Percentiles rank a stretch among this genome's conserved stretches.
Conservation (phyloP, 1,140 invertebrate genomes). For the Psilanteris sp. region DNA sequence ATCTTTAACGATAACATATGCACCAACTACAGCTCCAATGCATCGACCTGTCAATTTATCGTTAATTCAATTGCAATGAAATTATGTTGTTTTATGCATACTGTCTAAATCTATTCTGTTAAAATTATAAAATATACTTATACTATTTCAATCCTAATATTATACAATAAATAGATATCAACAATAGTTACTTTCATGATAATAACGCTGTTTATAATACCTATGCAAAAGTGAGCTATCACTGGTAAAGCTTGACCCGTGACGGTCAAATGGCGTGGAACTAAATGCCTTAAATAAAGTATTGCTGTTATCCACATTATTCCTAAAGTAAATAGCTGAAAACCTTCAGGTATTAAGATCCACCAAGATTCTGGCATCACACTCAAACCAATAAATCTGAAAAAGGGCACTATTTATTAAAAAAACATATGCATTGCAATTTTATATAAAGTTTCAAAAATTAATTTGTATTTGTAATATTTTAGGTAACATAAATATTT, state of each 20-base stretch:
- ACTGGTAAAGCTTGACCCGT: conserved; percentile 91
- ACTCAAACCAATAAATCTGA: conserved; percentile 82
- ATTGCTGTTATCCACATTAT: conserved; percentile 91
- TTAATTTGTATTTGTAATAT: too few relatives aligned
- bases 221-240: conserved; percentile 90
- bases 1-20: conserved; percentile 78
- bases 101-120: too few relatives aligned
- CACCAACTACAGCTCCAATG: conserved; percentile 83
- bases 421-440: too few relatives aligned
- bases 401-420: not conserved
- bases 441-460: too few relatives aligned
- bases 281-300: conserved; percentile 88
- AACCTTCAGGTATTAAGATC: conserved; percentile 85
- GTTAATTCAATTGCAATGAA: too few relatives aligned
- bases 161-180: too few relatives aligned
- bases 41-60: conserved; percentile 84
- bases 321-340: conserved; percentile 90
- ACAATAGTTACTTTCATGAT: too few relatives aligned
- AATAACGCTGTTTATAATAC: conserved; percentile 76
- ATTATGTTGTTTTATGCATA: too few relatives aligned
- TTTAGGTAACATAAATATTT: too few relatives aligned
- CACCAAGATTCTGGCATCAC: conserved; percentile 83
- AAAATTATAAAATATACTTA: too few relatives aligned
- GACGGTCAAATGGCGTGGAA: conserved; percentile 88
- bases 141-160: too few relatives aligned